Percentiles rank a stretch among this genome's conserved stretches.
Conservation (phyloP, 2,113 vertebrate genomes). For the Heloderma charlesbogerti region DNA sequence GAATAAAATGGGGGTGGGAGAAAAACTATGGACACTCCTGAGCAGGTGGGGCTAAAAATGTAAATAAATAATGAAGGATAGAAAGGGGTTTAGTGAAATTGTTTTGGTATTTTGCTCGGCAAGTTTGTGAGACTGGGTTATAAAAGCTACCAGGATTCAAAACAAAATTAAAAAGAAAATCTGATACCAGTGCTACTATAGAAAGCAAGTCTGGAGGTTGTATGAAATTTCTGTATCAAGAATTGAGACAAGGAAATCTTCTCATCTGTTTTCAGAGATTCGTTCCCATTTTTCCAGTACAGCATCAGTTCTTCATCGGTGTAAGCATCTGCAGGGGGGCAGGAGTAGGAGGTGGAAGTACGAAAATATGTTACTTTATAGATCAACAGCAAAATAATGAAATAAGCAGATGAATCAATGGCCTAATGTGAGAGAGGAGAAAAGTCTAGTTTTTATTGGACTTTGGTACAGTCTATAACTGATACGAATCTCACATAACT, state of each 20-base stretch:
- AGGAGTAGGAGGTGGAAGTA: not conserved
- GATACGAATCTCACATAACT: not conserved
- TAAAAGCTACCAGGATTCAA: not conserved
- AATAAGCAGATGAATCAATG: not conserved
- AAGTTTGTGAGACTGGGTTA: not conserved
- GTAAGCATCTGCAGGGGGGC: constrained; percentile 86
- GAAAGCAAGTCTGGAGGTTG: constrained; percentile 93
- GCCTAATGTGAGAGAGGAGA: not conserved
- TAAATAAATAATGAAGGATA: not conserved
- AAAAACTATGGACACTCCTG: not conserved
- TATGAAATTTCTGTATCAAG: constrained; percentile 96
- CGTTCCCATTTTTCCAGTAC: constrained; percentile 95
- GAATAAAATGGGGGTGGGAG: not conserved
- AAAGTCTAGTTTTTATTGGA: not conserved
- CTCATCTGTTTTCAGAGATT: constrained; percentile 93
- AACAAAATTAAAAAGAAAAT: not conserved
- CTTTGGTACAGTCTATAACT: not conserved
- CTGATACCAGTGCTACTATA: constrained; percentile 94
- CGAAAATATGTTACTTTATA: not conserved
- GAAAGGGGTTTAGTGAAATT: not conserved
- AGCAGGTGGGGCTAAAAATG: not conserved
- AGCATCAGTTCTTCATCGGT: constrained; percentile 97
- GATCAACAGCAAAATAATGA: not conserved
- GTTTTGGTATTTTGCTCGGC: not conserved
- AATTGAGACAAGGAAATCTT: constrained; percentile 95